These are phyloP conservation scores for Holothuria glaberrima DNA, from an alignment of 35 echinoderm and acorn worm species.

Conservation along the genomic window DNA sequence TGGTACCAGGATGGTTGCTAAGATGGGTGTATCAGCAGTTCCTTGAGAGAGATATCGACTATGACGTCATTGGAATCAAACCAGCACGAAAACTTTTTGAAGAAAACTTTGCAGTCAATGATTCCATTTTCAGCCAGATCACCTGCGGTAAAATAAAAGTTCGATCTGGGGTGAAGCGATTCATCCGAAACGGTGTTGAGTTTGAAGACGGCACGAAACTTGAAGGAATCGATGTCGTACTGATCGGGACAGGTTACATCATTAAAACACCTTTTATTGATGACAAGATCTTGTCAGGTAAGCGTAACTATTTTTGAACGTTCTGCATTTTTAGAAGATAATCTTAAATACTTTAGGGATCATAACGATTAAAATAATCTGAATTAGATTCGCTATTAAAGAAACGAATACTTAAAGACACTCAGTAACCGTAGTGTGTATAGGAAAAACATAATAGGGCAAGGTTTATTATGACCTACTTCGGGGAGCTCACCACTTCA, in stretches of 20 bases:
- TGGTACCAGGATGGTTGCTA: slow-evolving; percentile 5
- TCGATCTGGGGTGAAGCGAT: slow-evolving; percentile 57
- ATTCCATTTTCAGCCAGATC: slow-evolving; percentile 71
- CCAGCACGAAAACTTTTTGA: slow-evolving; percentile 14
- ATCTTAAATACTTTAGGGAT: too few relatives aligned
- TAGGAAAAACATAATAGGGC: too few relatives aligned
- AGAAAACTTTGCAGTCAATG: slow-evolving; percentile 56
- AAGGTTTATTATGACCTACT: too few relatives aligned
- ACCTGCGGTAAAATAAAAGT: slow-evolving; percentile 62
- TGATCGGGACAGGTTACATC: slow-evolving; percentile 78
- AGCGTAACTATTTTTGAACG: neutral
- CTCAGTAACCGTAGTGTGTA: too few relatives aligned
- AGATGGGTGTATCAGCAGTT: slow-evolving; percentile 7
- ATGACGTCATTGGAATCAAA: slow-evolving; percentile 21
- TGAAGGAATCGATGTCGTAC: slow-evolving; percentile 63
- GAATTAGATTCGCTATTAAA: too few relatives aligned
- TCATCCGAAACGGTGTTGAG: slow-evolving; percentile 65
- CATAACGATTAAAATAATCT: too few relatives aligned
- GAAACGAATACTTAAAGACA: too few relatives aligned
- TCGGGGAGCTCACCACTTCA: too few relatives aligned
- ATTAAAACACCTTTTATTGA: slow-evolving; percentile 64
- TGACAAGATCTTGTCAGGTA: slow-evolving; percentile 58
- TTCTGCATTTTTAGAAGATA: too few relatives aligned
- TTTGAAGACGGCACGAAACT: slow-evolving; percentile 61
- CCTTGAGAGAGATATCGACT: slow-evolving; percentile 29